Conservation (phyloP, 2,888 invertebrate genomes). For the Tachina lurida region DNA sequence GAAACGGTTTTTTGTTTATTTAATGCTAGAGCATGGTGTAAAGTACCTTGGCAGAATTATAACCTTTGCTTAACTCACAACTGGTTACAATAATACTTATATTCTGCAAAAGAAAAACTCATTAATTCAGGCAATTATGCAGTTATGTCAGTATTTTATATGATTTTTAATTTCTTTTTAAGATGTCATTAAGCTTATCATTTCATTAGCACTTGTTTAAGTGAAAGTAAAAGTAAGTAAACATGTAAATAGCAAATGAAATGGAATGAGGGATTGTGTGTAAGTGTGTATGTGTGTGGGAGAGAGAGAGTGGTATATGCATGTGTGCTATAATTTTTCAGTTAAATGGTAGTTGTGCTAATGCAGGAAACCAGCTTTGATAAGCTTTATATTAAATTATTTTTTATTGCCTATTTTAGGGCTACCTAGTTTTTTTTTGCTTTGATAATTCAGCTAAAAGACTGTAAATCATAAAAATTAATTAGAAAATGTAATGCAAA, state of each 20-base stretch:
- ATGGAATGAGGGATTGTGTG: background rate
- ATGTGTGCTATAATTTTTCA: background rate
- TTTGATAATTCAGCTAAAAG: slow-evolving; percentile 27
- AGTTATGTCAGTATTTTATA: slow-evolving; percentile 24
- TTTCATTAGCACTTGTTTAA: slow-evolving; percentile 73
- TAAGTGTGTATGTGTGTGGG: background rate
- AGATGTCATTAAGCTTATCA: slow-evolving; percentile 74
- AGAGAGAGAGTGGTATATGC: background rate
- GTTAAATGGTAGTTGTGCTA: background rate
- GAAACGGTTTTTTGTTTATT: background rate
- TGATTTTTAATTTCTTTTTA: slow-evolving; percentile 32
- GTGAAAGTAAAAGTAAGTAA: slow-evolving; percentile 10
- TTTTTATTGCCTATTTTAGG: slow-evolving; percentile 65
- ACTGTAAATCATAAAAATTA: slow-evolving; percentile 57
- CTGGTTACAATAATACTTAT: slow-evolving; percentile 11
- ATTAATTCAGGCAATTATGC: slow-evolving; percentile 58
- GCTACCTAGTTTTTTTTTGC: slow-evolving; percentile 5
- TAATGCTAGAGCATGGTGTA: background rate
- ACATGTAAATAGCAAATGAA: background rate
- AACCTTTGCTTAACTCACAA: slow-evolving; percentile 19
- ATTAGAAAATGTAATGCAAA: slow-evolving; percentile 51
- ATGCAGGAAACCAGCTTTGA: slow-evolving; percentile 51
- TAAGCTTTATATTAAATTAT: slow-evolving; percentile 60
- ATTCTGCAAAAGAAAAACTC: slow-evolving; percentile 40
- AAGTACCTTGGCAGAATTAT: slow-evolving; percentile 31